Conservation (phyloP, 1,140 invertebrate genomes). For the Drosophila burlai region DNA sequence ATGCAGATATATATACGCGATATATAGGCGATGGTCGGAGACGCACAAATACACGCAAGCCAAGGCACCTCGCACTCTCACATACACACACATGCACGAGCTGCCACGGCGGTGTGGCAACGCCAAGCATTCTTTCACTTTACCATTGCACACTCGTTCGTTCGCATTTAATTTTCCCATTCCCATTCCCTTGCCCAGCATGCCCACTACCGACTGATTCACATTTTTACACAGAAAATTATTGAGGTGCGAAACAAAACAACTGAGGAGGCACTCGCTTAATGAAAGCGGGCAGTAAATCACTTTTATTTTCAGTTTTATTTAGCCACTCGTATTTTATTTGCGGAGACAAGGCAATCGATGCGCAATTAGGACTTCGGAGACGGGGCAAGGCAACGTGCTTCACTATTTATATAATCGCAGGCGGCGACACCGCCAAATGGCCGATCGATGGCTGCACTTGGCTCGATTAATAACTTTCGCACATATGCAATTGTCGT, state of each 20-base stretch:
- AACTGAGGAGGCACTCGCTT: conserved; percentile 8
- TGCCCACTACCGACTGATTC: conserved; percentile 55
- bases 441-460: conserved; percentile 31
- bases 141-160: conserved; percentile 75
- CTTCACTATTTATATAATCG: conserved; percentile 77
- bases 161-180: conserved; percentile 67
- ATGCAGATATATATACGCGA: conserved; percentile 18
- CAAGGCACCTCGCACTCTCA: conserved; percentile 24
- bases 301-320: conserved; percentile 25
- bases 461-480: conserved; percentile 28
- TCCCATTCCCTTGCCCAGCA: conserved; percentile 37
- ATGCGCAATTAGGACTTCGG: conserved; percentile 73
- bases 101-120: conserved; percentile 59
- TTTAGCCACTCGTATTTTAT: conserved; percentile 21
- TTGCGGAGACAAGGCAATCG: conserved; percentile 53
- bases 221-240: conserved; percentile 66
- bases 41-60: conserved; percentile 38
- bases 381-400: conserved; percentile 47
- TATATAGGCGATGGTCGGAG: conserved; percentile 37
- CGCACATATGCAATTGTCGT: conserved; percentile 45
- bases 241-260: conserved; percentile 30
- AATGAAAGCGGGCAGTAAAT: conserved; percentile 7
- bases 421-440: conserved; percentile 30
- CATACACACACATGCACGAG: conserved; percentile 24
- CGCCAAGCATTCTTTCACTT: conserved; percentile 77